phyloP scores from a whole-genome alignment of 2,797 vertebrate genomes.

The Coregonus sp. region DNA sequence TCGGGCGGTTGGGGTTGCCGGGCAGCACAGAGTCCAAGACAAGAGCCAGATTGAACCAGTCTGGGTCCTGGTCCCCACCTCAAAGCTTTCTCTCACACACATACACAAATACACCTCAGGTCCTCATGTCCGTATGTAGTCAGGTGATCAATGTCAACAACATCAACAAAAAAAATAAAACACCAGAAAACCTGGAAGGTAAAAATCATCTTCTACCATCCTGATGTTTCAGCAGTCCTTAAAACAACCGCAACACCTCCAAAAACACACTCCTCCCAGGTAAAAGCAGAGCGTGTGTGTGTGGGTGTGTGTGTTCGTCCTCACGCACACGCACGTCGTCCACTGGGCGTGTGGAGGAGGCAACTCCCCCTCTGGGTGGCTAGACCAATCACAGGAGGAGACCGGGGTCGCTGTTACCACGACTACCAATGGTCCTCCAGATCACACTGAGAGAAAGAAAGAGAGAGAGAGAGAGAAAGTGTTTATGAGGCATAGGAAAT shows the following conservation, averaged over 20 bases:
- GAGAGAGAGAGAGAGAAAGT: slow-evolving; percentile 28
- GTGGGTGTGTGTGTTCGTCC: slow-evolving; percentile 26
- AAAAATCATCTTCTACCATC: slow-evolving; percentile 69
- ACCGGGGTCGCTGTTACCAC: slow-evolving; percentile 47
- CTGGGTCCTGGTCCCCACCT: slow-evolving; percentile 59
- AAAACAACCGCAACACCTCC: slow-evolving; percentile 68
- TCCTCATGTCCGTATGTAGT: slow-evolving; percentile 71
- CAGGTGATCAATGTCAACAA: slow-evolving; percentile 63
- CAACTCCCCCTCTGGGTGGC: slow-evolving; percentile 47
- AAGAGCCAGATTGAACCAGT: slow-evolving; percentile 61
- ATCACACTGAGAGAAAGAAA: slow-evolving; percentile 77
- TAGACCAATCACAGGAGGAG: slow-evolving; percentile 36
- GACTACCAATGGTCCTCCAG: slow-evolving; percentile 98
- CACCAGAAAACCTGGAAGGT: slow-evolving; percentile 59
- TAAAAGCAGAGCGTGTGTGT: slow-evolving; percentile 63
- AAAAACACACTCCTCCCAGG: slow-evolving; percentile 65
- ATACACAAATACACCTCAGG: slow-evolving; percentile 51
- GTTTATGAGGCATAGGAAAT: neutral
- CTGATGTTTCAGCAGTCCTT: slow-evolving; percentile 71
- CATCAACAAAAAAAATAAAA: slow-evolving; percentile 56
- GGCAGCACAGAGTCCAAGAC: slow-evolving; percentile 59
- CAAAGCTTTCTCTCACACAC: slow-evolving; percentile 36
- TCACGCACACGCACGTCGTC: slow-evolving; percentile 64
- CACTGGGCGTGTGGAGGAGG: slow-evolving; percentile 63
- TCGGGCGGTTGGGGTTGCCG: slow-evolving; percentile 47